Evolutionary conservation across 2,113 vertebrate genomes (phyloP).

Genomic region (Anthoscopus minutus): DNA sequence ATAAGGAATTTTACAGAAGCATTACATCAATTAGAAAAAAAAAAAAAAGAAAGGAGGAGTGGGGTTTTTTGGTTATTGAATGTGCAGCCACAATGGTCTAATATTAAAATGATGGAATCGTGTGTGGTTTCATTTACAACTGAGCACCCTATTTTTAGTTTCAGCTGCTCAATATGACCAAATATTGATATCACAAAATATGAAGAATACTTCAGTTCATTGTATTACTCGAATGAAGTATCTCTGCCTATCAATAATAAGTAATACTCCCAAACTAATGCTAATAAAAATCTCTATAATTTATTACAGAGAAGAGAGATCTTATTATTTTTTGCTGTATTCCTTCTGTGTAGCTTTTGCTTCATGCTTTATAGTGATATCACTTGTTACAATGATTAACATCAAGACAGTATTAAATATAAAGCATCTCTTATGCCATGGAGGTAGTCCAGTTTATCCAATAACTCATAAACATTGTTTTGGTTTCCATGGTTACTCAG

Average conservation of each 20-base stretch:
- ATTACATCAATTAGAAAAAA: not conserved
- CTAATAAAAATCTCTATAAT: not conserved
- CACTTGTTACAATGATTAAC: not conserved
- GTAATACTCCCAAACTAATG: not conserved
- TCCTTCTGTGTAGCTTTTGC: not conserved
- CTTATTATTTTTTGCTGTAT: not conserved
- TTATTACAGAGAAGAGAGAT: not conserved
- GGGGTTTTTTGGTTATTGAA: not conserved
- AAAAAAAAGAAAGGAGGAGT: not conserved
- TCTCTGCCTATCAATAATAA: not conserved
- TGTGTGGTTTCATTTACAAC: not conserved
- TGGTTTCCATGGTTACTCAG: slow-evolving; percentile 19
- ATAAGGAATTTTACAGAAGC: not conserved
- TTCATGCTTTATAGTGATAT: not conserved
- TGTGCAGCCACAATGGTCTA: not conserved
- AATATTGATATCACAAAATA: not conserved
- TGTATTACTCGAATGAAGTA: not conserved
- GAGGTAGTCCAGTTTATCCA: not conserved
- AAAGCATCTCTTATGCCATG: not conserved
- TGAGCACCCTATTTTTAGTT: not conserved
- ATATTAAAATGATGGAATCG: not conserved
- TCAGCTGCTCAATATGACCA: not conserved
- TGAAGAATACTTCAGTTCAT: not conserved
- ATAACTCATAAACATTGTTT: not conserved
- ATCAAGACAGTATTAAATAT: not conserved